Evolutionary conservation across 2,797 vertebrate species (phyloP), one percentile per base, ranked within the genome.

Genomic region (Halcyon leucocephala): DNA sequence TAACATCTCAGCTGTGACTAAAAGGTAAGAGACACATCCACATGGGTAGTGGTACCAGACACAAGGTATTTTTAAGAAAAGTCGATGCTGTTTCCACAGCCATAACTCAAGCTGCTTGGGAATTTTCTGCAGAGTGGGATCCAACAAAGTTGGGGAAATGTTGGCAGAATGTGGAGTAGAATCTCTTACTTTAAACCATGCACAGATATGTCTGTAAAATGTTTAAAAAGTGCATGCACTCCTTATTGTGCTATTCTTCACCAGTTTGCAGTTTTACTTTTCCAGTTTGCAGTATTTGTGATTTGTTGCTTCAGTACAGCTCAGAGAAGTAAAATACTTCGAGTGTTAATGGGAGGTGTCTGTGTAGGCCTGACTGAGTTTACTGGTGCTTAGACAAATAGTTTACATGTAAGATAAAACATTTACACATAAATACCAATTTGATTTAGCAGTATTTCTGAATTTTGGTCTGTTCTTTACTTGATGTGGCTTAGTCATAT

Each of bases 391-490:
- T 81, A 88, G 76, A 58, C 62, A 64, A 86, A 81, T 72, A 52
- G 48, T 82, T 95, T 78, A 58, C 9, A 8, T 81, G 67, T 51
- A 82, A 92, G 54, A 84, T 79, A 88, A 81, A 96, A 82, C 81
- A 93, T 79, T 86, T 82, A 69, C 64, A 52, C 91, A 52, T 89
- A 89, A 89, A 90, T 84, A 86, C 22, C 24, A 48, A 49, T 93
- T 90, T 90, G 64, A 73, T 94, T 92, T 82, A 90, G 72, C 64
- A 24, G 19, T 2, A 9, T 95, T 70, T 44, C 84, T 93, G 70
- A 79, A 72, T 80, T 89, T 93, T 89, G 60, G 29, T 74, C 78
- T 88, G 54, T 86, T 76, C 44, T 12, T 62, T 86, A 10, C 70
- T 94, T 84, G 39, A 72, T 86, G 73, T 66, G 67, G 61, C 73